These are phyloP conservation scores for Hyalella azteca DNA, from an alignment of 2,888 invertebrate species.

Conservation along the genomic window DNA sequence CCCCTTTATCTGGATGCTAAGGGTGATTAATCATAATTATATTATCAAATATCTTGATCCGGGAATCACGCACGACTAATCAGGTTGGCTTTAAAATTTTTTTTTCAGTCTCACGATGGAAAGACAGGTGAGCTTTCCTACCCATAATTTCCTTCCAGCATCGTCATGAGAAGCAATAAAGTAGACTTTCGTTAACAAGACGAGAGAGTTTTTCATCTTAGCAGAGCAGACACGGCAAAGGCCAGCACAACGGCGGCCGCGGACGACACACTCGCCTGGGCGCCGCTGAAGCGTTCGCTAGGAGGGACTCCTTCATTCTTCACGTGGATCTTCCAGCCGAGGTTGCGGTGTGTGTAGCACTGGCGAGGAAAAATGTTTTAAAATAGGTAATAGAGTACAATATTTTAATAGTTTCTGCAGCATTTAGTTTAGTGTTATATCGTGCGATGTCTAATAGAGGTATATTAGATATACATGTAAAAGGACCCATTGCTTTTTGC, in stretches of 20 bases:
- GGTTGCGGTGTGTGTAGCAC: conserved; percentile 90
- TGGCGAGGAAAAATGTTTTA: too few relatives aligned
- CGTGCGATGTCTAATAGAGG: too few relatives aligned
- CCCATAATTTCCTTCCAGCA: too few relatives aligned
- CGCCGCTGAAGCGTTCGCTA: conserved; percentile 41
- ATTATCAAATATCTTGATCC: not conserved
- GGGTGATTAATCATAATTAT: not conserved
- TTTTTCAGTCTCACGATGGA: not conserved
- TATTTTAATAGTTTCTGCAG: too few relatives aligned
- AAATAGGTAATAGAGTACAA: too few relatives aligned
- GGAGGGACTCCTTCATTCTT: conserved; percentile 68
- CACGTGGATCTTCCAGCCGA: conserved; percentile 92
- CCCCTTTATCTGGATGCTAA: not conserved
- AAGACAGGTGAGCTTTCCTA: too few relatives aligned
- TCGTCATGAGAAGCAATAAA: not conserved
- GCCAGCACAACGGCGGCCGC: not conserved
- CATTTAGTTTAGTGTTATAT: too few relatives aligned
- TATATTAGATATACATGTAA: too few relatives aligned
- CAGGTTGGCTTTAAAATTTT: not conserved
- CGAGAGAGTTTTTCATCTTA: conserved; percentile 24
- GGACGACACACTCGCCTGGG: not conserved
- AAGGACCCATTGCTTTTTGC: too few relatives aligned
- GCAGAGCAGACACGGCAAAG: not conserved
- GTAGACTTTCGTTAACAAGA: conserved; percentile 13
- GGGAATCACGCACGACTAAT: not conserved